Conservation (phyloP, 2,113 vertebrate genomes). For the Eolophus roseicapilla region DNA sequence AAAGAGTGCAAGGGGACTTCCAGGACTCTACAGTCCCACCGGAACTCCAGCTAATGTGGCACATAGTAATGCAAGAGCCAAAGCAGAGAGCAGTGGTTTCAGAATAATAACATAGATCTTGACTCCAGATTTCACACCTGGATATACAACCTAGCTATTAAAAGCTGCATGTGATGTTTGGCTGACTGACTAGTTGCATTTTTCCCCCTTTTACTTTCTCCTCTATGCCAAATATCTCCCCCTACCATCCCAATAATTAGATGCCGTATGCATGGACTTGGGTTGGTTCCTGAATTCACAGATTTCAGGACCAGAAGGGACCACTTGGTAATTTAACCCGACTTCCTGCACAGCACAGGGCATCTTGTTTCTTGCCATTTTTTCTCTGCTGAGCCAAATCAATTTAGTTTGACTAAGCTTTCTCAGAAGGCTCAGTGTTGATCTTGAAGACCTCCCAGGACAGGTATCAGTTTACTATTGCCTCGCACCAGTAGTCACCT, state of each 20-base stretch:
- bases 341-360: not conserved
- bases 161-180: not conserved
- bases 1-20: not conserved
- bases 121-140: not conserved
- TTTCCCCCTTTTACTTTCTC: not conserved
- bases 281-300: not conserved
- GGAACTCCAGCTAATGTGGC: not conserved
- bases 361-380: not conserved
- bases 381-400: not conserved
- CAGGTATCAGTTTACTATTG: not conserved
- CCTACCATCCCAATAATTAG: not conserved
- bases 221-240: not conserved
- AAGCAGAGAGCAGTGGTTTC: not conserved
- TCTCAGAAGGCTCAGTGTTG: not conserved
- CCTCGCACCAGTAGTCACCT: not conserved
- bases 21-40: not conserved
- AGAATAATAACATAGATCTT: not conserved
- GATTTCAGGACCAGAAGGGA: conserved; percentile 2
- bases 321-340: fast-evolving
- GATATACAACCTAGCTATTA: not conserved
- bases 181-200: not conserved
- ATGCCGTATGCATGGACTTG: not conserved
- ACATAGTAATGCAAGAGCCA: not conserved
- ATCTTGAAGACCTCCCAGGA: not conserved
- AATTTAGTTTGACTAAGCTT: not conserved